Conservation (phyloP, 1,140 invertebrate species). For the Dermatophagoides farinae region DNA sequence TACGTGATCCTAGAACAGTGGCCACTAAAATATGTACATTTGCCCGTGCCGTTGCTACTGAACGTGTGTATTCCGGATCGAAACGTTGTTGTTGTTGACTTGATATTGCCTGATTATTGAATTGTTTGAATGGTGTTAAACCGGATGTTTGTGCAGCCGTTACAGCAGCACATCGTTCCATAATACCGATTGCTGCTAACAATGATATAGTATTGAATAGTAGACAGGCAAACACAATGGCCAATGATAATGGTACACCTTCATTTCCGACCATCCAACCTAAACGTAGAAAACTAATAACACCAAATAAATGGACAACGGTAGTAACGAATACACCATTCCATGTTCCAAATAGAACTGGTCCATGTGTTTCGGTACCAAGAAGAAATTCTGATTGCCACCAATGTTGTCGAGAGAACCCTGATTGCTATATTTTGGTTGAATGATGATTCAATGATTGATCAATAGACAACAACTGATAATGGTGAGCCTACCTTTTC, state of each 20-base stretch:
- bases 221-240: not conserved
- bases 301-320: constrained; percentile 88
- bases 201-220: not conserved
- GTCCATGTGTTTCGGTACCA: constrained; percentile 32
- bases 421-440: not conserved
- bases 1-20: constrained; percentile 72
- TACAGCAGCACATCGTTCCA: constrained; percentile 2
- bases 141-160: constrained; percentile 30
- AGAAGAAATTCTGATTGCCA: not conserved
- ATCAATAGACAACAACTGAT: too few species aligned
- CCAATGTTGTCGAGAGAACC: not conserved
- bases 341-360: constrained; percentile 87
- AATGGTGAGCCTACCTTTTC: too few species aligned
- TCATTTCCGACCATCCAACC: constrained; percentile 66
- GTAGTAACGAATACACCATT: constrained; percentile 88
- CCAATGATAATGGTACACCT: not conserved
- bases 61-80: not conserved
- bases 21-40: constrained; percentile 85
- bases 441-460: too few species aligned
- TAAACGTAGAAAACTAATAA: constrained; percentile 82
- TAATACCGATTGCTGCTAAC: constrained; percentile 4
- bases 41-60: constrained; percentile 33
- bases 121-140: too few species aligned
- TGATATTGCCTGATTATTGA: too few species aligned
- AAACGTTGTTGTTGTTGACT: not conserved